Evolutionary conservation across 2,888 invertebrate species (phyloP).

Genomic region (Cyclophora albipunctata): DNA sequence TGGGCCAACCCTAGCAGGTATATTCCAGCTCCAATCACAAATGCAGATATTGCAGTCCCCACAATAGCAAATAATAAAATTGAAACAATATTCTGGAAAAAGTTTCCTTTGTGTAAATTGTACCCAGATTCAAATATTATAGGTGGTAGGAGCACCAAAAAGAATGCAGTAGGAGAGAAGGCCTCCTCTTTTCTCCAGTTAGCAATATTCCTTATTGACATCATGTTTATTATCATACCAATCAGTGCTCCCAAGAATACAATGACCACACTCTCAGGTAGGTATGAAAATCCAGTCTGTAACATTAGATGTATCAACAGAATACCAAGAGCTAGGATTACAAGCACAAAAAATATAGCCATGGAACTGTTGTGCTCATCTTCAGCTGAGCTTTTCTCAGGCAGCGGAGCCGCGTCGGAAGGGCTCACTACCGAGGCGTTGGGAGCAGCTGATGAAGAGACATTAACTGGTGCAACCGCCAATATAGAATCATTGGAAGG

Average conservation of each 20-base stretch:
- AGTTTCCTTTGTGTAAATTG: slow-evolving; percentile 97
- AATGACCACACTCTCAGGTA: slow-evolving; percentile 98
- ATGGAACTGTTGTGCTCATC: slow-evolving; percentile 97
- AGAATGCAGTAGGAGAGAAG: slow-evolving; percentile 98
- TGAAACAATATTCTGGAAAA: slow-evolving; percentile 98
- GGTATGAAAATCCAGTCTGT: slow-evolving; percentile 95
- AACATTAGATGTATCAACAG: slow-evolving; percentile 95
- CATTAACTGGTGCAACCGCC: slow-evolving; percentile 46
- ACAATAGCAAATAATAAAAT: slow-evolving; percentile 98
- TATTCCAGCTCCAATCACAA: slow-evolving; percentile 97
- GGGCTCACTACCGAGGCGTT: slow-evolving; percentile 72
- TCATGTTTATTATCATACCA: slow-evolving; percentile 91
- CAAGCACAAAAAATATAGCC: slow-evolving; percentile 98
- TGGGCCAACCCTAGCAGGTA: slow-evolving; percentile 94
- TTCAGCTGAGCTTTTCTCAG: slow-evolving; percentile 93
- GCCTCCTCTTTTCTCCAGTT: slow-evolving; percentile 99
- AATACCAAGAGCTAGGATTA: slow-evolving; percentile 95
- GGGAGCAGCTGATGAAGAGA: slow-evolving; percentile 40
- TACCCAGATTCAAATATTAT: slow-evolving; percentile 99
- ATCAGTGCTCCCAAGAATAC: slow-evolving; percentile 96
- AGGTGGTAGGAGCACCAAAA: slow-evolving; percentile 95
- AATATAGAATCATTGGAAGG: slow-evolving; percentile 48
- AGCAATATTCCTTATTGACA: slow-evolving; percentile 91
- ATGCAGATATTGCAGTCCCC: slow-evolving; percentile 97
- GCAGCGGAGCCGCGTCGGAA: slow-evolving; percentile 86